Percentiles rank a stretch among this genome's conserved stretches.
Conservation (phyloP, 2,797 vertebrate genomes). For the Gorsachius magnificus region DNA sequence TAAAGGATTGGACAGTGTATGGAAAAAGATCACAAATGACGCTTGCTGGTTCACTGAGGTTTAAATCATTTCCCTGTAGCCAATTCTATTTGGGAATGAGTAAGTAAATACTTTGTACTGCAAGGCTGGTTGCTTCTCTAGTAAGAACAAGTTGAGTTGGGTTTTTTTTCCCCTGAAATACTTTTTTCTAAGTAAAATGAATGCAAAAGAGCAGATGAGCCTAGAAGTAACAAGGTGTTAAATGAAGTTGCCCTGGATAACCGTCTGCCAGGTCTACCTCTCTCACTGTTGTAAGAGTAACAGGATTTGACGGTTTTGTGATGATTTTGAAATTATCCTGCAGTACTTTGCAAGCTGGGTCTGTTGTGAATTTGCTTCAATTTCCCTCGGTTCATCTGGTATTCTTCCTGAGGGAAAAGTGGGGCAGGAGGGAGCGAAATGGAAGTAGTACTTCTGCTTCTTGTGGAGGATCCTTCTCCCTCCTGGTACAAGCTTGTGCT, state of each 20-base stretch:
- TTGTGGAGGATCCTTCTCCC: not conserved
- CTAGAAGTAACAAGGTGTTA: not conserved
- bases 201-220: not conserved
- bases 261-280: not conserved
- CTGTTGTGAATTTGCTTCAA: not conserved
- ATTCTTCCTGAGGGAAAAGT: not conserved
- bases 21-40: not conserved
- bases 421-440: not conserved
- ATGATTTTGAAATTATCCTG: not conserved
- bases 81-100: not conserved
- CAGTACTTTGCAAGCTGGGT: not conserved
- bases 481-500: not conserved
- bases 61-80: not conserved
- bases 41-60: not conserved
- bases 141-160: not conserved
- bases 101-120: not conserved
- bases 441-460: not conserved
- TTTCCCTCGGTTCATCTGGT: not conserved
- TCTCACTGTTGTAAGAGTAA: not conserved
- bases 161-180: not conserved
- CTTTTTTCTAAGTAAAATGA: not conserved
- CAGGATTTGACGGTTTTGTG: accelerated
- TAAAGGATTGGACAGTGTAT: not conserved
- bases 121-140: not conserved
- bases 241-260: not conserved